A percentile compares a stretch with the other conserved stretches of the same genome.
These are phyloP conservation scores for Coendou prehensilis DNA, from an alignment of 2,797 vertebrate genomes.

Conservation along the genomic window DNA sequence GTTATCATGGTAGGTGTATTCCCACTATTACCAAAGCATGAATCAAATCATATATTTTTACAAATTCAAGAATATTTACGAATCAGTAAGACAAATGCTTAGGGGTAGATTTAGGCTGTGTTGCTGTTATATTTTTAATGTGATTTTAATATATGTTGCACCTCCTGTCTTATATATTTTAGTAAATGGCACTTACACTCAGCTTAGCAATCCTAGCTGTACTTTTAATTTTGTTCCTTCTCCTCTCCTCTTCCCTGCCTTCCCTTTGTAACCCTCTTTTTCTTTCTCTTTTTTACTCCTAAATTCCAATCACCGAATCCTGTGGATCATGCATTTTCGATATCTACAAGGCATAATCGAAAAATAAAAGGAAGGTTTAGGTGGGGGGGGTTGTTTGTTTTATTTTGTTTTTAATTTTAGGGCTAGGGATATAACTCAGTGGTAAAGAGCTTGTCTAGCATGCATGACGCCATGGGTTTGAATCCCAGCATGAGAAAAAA, in stretches of 20 bases:
- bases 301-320: background rate
- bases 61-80: background rate
- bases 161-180: background rate
- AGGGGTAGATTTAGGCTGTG: background rate
- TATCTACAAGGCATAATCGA: background rate
- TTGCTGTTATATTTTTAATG: background rate
- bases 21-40: background rate
- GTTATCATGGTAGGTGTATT: background rate
- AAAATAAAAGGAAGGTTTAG: background rate
- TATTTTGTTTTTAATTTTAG: background rate
- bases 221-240: background rate
- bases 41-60: background rate
- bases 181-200: background rate
- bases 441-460: background rate
- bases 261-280: rapidly evolving
- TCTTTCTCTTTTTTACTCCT: background rate
- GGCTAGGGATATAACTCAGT: background rate
- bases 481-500: background rate
- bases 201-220: background rate
- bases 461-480: background rate
- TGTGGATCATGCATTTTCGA: background rate
- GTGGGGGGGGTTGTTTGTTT: background rate
- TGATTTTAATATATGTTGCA: background rate
- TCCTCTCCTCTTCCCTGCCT: background rate
- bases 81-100: background rate